Evolutionary conservation across 1,140 invertebrate genomes (phyloP), one percentile per base, ranked within the genome.

Genomic region (Cotesia vestalis): DNA sequence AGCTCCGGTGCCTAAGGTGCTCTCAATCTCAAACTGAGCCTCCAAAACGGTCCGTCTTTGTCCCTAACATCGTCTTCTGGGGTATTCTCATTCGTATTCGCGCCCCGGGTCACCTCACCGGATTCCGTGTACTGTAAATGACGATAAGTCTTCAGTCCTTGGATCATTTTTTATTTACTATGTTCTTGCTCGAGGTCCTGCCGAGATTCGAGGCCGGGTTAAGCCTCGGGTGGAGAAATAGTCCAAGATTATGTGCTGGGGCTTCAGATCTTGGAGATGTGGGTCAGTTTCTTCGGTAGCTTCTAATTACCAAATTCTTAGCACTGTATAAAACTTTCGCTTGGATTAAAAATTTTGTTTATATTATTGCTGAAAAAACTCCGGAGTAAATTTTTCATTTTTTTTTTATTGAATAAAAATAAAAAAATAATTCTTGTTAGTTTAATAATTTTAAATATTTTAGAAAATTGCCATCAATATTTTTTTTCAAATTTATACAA

Each of bases 31-130:
- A 76, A 66, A 66, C 70, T 59, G 40, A 46, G 11, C 6, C 6
- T 9, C 40, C 2, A 6, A 46, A 46, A 46, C 40, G 40, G 6
- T 55, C 62, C 71, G 64, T 71, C 73, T 75, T 76, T 77, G 62
- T 73, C 77, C 75, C 73, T 75, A 73, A 73, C 77, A 75, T 40
- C 51, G n/a, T 35, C 53, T 20, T 4, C 17, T 17, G 9, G 63
- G 35, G 66, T 17, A 52, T 63, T 38, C 79, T 81, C 81, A 82
- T 82, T 81, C 80, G 75, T 82, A 82, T 82, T 82, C 81, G 79
- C 77, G 81, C 81, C 81, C 73, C 73, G 73, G 80, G 80, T 80
- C 73, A 76, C 73, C 69, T 80, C 73, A 76, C 73, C 69, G 79
- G 77, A 75, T 74, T 77, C 75, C 77, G 79, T 77, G 60, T 79